Evolutionary conservation across 2,797 vertebrate genomes (phyloP), one percentile per base, ranked within the genome.

Genomic region (Adrianichthys oophorus): DNA sequence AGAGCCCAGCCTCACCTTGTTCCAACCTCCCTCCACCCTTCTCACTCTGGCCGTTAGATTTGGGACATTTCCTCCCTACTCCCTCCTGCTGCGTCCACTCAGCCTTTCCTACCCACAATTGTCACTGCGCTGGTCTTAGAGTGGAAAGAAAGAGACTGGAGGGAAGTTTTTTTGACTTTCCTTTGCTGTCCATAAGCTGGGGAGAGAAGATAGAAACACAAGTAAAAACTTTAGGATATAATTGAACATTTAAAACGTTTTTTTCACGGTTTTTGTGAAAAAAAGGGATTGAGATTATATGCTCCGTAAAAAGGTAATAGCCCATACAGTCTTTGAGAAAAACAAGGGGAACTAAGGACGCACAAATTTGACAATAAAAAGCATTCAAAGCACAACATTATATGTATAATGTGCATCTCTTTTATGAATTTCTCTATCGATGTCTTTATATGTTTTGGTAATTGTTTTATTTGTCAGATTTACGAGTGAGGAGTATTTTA

Each of bases 51-150:
- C 69, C 66, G 43, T 54, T 48, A 64, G 47, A 41, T 60, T 60
- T 48, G 54, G 74, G 74, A 76, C 70, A 46, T 64, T 70, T 45
- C 24, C 72, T 62, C 53, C 65, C 72, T 62, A 51, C 65, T 68
- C 15, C 43, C 7, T 1, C 52, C 57, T 19, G 45, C 41, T 7
- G 42, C 19, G n/a, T n/a, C 43, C 15, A 53, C 44, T 58, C 10
- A 3, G 32, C 24, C 37, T 69, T 60, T 57, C 62, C 21, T 66
- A 23, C 42, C 24, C 54, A 63, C 7, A 1, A 56, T 52, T 61
- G 15, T 53, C 59, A 54, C 56, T 44, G 54, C 42, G 17, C 15
- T 56, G 42, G 43, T 51, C 7, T 40, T 19, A 4, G 24, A 37
- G 75, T 70, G 58, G 70, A 69, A 68, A 21, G 13, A 29, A 41